phyloP scores from a whole-genome alignment of 2,888 invertebrate species.

The Thecocarcelia acutangulata region DNA sequence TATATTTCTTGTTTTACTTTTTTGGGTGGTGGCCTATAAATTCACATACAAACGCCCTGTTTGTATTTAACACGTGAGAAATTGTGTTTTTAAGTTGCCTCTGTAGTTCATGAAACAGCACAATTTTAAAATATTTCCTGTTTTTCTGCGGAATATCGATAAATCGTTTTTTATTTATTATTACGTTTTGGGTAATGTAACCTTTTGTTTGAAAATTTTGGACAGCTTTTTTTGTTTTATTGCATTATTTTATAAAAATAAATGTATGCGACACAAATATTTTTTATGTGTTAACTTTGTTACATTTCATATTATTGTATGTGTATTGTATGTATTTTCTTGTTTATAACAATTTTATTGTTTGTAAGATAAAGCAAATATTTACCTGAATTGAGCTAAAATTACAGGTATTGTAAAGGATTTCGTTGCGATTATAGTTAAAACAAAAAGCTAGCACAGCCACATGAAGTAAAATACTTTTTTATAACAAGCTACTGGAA shows the following conservation, averaged over 20 bases:
- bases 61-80: conserved; percentile 9
- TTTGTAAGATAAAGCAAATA: too few relatives aligned
- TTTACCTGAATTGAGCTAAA: too few relatives aligned
- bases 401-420: too few relatives aligned
- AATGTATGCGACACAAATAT: conserved; percentile 26
- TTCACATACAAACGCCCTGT: conserved; percentile 32
- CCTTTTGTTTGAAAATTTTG: conserved; percentile 10
- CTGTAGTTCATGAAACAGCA: conserved; percentile 36
- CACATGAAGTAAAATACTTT: too few relatives aligned
- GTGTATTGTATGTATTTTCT: too few relatives aligned
- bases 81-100: conserved; percentile 15
- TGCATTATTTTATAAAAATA: conserved; percentile 20
- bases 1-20: conserved; percentile 3
- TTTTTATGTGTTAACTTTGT: conserved; percentile 20
- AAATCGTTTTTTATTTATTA: conserved; percentile 47
- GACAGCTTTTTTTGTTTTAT: not conserved
- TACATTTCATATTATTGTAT: conserved; percentile 8
- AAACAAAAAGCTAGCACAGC: too few relatives aligned
- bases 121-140: conserved; percentile 9
- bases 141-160: conserved; percentile 31
- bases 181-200: not conserved
- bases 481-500: too few relatives aligned
- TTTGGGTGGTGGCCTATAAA: conserved; percentile 32
- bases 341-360: too few relatives aligned
- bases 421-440: too few relatives aligned